A percentile compares a stretch with the other conserved stretches of the same genome.
These are phyloP conservation scores for Cotesia congregata DNA, from an alignment of 2,888 invertebrate species.

Conservation along the genomic window DNA sequence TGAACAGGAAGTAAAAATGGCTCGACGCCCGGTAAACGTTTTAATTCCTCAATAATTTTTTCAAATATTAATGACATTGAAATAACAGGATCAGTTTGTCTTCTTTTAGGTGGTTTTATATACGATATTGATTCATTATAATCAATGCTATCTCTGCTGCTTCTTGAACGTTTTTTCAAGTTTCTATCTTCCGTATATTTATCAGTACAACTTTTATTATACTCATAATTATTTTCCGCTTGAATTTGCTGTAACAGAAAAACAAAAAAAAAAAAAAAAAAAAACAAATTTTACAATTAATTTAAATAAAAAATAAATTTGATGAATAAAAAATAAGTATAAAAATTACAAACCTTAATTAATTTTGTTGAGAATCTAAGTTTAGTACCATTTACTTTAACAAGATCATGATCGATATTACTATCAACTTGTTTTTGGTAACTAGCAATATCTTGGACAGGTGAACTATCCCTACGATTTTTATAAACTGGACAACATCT, in stretches of 20 bases:
- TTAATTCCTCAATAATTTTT: slow-evolving; percentile 91
- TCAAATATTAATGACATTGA: slow-evolving; percentile 93
- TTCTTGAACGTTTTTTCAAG: slow-evolving; percentile 77
- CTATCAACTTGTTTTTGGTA: slow-evolving; percentile 82
- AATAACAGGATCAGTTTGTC: slow-evolving; percentile 96
- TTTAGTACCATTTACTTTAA: slow-evolving; percentile 96
- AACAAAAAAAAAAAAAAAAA: no score
- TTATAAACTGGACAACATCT: no score
- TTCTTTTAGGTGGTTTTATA: slow-evolving; percentile 86
- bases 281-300: neutral
- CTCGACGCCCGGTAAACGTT: slow-evolving; percentile 91
- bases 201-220: no score
- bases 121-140: slow-evolving; percentile 92
- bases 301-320: slow-evolving; percentile 7
- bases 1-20: slow-evolving; percentile 96
- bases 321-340: slow-evolving; percentile 22
- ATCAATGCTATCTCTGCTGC: slow-evolving; percentile 77
- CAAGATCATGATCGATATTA: slow-evolving; percentile 84
- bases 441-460: slow-evolving; percentile 74
- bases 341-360: slow-evolving; percentile 76
- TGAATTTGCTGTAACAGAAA: slow-evolving; percentile 85
- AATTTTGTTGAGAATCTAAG: slow-evolving; percentile 90
- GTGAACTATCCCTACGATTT: no score
- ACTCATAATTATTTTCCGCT: slow-evolving; percentile 75
- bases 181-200: slow-evolving; percentile 52